Evolutionary conservation across 2,113 vertebrate species (phyloP), one percentile per base, ranked within the genome.

Genomic region (Cathartes aura): DNA sequence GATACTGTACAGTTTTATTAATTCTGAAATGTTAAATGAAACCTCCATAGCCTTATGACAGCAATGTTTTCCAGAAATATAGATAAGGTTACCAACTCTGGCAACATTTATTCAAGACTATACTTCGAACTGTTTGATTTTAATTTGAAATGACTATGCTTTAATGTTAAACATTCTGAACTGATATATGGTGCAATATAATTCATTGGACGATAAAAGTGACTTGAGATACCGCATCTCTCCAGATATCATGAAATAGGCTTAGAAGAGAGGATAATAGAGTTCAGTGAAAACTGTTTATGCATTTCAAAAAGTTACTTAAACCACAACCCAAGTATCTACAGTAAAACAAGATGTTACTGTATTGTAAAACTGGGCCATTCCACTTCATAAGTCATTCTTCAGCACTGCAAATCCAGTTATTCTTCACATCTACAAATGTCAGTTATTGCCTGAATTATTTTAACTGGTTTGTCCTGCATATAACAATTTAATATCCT

Each of bases 21-120:
- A 91, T 78, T 91, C 93, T 83, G 74, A 97, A 96, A 91, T 70
- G 74, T 76, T 95, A 95, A 96, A 92, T 40, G 75, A 95, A 97
- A 91, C 48, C 58, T 78, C 75, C 45, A 26, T 14, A 86, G 55
- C 55, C 38, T 59, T 68, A 60, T 15, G 81, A 89, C 62, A 78
- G 48, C 10, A 58, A 47, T 12, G 18, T 62, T 90, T 92, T 67
- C 62, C 66, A 86, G 82, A 93, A 96, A 89, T n/a, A 42, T 11
- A 30, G n/a, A 32, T 48, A 75, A 84, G 59, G 42, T 53, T 86
- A 80, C 64, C 82, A 81, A 82, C 59, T 93, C 68, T 72, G 90
- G 72, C 60, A 93, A 93, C 47, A 30, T 74, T 68, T 64, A 92
- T 36, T 86, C 85, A 87, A 88, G 73, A n/a, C 45, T 68, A 63